Conservation (phyloP, 2,888 invertebrate species). For the Machimus rusticus region DNA sequence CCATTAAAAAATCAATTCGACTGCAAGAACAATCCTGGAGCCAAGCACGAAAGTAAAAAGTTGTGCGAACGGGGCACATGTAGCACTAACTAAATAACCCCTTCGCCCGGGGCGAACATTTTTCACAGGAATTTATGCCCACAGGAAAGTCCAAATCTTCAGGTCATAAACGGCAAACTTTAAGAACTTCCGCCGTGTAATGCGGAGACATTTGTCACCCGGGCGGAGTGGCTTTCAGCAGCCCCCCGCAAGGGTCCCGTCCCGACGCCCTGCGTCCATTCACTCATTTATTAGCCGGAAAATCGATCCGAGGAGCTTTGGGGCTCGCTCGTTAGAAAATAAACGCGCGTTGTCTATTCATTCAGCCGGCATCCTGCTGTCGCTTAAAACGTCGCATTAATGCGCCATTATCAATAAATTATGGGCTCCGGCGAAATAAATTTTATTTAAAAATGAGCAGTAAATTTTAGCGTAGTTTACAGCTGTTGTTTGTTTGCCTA, state of each 20-base stretch:
- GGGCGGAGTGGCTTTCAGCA: constrained; percentile 8
- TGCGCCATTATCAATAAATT: constrained; percentile 50
- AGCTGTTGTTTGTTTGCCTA: constrained; percentile 24
- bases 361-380: constrained; percentile 46
- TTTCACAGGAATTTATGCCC: not conserved
- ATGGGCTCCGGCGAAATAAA: constrained; percentile 44
- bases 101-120: not conserved
- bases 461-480: constrained; percentile 38
- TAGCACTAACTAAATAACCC: not conserved
- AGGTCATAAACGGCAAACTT: constrained; percentile 24
- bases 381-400: constrained; percentile 51
- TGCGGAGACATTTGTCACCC: constrained; percentile 35
- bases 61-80: not conserved
- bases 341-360: constrained; percentile 17
- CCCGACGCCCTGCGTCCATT: not conserved
- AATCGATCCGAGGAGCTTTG: constrained; percentile 18
- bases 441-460: constrained; percentile 38
- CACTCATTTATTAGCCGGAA: constrained; percentile 17
- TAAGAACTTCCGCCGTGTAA: constrained; percentile 31
- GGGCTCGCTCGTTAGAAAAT: not conserved
- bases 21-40: not conserved
- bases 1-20: not conserved
- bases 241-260: not conserved
- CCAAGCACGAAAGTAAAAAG: not conserved
- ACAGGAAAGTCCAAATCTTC: constrained; percentile 27